Base-by-base conservation (phyloP, 2,113 vertebrate species). In the Hippocampus barbouri region DNA sequence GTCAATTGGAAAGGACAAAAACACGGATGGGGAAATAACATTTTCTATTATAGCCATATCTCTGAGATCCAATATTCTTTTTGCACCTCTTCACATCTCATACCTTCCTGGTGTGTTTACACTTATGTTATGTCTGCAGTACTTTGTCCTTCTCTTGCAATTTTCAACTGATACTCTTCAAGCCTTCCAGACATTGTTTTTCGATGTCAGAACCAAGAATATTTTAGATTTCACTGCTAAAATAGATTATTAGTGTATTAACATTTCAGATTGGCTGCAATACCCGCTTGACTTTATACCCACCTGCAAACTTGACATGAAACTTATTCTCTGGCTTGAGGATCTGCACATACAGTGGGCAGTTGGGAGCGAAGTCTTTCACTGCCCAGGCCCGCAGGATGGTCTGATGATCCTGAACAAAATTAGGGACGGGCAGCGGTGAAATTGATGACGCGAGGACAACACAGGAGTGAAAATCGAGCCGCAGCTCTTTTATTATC, bases 291-390 rank as follows among this genome's bases (percentile, higher is more conserved):
- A 12, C 72, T 70, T 40, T 0, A n/a, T 65, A 61, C 79, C 80
- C 71, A 94, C 94, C 93, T 93, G 94, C 93, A 88, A 94, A 94
- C 82, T 94, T 94, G 80, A 94, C 93, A n/a, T 94, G 94, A 68
- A 94, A 94, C 83, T 94, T 94, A 85, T 93, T 94, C 84, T 94
- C 93, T 0, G 93, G 93, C 78, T 93, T 94, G 63, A 94, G 92
- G 66, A 94, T 94, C 83, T 94, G 94, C 64, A 94, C 93, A 10
- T 93, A 94, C 11, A 94, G 86, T 57, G 93, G 94, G 78, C 94
- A 94, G 83, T 94, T 94, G 71, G 94, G 94, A 73, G 94, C 94
- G 0, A 94, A 92, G 83, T 94, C 93, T 84, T 94, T 94, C 73
- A 94, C 93, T 0, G 93, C 93, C 92, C 93, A 93, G 56, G 93